Evolutionary conservation across 2,888 invertebrate genomes (phyloP), one percentile per base, ranked within the genome.

Genomic region (Sylvicola cinctus): DNA sequence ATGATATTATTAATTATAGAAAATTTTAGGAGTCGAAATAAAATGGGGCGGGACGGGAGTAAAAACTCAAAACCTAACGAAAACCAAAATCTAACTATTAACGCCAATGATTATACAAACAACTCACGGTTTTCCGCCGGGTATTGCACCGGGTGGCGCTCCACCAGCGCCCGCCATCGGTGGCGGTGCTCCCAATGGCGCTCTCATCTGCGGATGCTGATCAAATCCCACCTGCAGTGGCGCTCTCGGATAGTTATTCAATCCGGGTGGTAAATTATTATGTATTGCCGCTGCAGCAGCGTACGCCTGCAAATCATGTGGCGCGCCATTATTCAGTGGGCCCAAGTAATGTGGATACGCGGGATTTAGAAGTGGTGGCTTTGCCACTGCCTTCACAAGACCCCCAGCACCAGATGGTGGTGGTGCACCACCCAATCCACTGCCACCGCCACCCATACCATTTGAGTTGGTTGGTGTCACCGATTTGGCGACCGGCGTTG

Each of bases 401-500:
- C 39, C 39, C 17, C 40, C 39, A 10, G 29, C 38, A 51, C 46
- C 50, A 15, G 64, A 51, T 46, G 55, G 66, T 44, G 68, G 69
- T 50, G 55, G 62, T 40, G 67, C 67, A 52, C 66, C 49, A 46
- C 68, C 54, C 1, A 61, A 54, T 35, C 68, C 68, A 33, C 68
- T 59, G 40, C 66, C 66, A 36, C 63, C 62, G 34, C 64, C 63
- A 30, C 75, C 72, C 3, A 68, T 65, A 27, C 41, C 40, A 36
- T 44, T 42, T 3, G 55, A 54, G 36, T 70, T 70, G 13, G 85
- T 87, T 3, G 87, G 87, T 27, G 87, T 87, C 39, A 81, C 79
- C 5, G 85, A 77, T 61, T 88, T 90, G 11, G 84, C 80, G 45
- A 87, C 84, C 4, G 88, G 88, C 17, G 90, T 88, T 41, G 79